These are phyloP conservation scores for Upupa epops DNA, from an alignment of 2,113 vertebrate species.

Conservation along the genomic window DNA sequence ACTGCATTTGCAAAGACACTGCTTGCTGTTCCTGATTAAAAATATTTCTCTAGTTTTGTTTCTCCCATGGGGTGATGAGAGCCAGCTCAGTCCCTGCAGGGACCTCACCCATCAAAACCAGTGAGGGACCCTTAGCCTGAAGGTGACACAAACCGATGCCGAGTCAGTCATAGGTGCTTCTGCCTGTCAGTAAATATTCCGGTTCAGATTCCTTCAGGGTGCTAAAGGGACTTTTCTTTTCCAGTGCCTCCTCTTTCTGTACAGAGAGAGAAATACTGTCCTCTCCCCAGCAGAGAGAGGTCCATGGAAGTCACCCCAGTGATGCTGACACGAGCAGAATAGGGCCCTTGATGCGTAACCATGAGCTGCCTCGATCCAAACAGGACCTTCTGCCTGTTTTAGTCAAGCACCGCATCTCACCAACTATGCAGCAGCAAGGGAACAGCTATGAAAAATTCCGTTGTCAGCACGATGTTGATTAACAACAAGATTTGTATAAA, in stretches of 20 bases:
- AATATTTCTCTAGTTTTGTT: neutral
- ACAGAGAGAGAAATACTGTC: neutral
- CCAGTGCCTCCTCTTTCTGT: neutral
- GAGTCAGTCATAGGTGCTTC: rapidly evolving
- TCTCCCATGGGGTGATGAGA: neutral
- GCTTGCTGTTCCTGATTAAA: neutral
- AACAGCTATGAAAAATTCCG: neutral
- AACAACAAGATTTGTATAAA: neutral
- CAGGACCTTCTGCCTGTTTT: neutral
- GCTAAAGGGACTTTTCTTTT: neutral
- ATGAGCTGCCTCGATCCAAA: neutral
- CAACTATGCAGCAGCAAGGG: rapidly evolving
- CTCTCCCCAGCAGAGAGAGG: neutral
- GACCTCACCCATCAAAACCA: neutral
- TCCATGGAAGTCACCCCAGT: neutral
- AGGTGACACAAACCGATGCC: rapidly evolving
- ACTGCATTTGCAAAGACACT: neutral
- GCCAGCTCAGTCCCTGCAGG: neutral
- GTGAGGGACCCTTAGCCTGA: too few species aligned
- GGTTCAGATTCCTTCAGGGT: neutral
- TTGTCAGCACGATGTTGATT: neutral
- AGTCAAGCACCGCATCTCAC: neutral
- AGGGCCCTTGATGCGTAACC: rapidly evolving
- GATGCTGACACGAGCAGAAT: rapidly evolving
- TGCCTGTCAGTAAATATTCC: neutral